phyloP scores from a whole-genome alignment of 2,888 invertebrate genomes.

The Spicauda simplicius region DNA sequence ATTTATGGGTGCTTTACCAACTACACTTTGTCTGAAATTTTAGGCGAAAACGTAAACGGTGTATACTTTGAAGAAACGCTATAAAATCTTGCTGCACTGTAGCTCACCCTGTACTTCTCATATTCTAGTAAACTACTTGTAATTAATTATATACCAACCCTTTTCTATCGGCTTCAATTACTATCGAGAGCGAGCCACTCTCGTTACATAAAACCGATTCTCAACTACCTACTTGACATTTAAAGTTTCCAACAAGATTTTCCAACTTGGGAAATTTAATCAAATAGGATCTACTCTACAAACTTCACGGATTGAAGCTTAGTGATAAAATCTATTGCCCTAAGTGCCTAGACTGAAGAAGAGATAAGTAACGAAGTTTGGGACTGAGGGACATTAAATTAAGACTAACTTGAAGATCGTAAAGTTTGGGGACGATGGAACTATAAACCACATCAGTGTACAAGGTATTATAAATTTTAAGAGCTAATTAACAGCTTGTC shows the following conservation, averaged over 20 bases:
- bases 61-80: no score
- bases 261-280: slow-evolving; percentile 24
- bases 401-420: slow-evolving; percentile 16
- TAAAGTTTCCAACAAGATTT: slow-evolving; percentile 6
- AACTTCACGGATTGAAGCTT: slow-evolving; percentile 5
- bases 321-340: slow-evolving; percentile 14
- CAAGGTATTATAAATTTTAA: not conserved
- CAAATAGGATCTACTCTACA: slow-evolving; percentile 2
- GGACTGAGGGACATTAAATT: slow-evolving; percentile 39
- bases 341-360: slow-evolving; percentile 4
- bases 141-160: no score
- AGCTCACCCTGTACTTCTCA: no score
- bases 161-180: no score
- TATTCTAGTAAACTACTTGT: no score
- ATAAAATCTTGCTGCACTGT: no score
- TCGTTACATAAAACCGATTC: not conserved
- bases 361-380: slow-evolving; percentile 50
- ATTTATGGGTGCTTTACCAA: no score
- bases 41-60: no score
- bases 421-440: slow-evolving; percentile 2
- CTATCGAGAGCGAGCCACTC: not conserved
- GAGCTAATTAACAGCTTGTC: no score
- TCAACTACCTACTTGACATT: slow-evolving; percentile 2
- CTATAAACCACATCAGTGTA: slow-evolving; percentile 6
- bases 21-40: no score